A percentile compares a stretch with the other conserved stretches of the same genome.
Evolutionary conservation across 2,113 vertebrate species (phyloP).

Genomic region (Chiloscyllium plagiosum): DNA sequence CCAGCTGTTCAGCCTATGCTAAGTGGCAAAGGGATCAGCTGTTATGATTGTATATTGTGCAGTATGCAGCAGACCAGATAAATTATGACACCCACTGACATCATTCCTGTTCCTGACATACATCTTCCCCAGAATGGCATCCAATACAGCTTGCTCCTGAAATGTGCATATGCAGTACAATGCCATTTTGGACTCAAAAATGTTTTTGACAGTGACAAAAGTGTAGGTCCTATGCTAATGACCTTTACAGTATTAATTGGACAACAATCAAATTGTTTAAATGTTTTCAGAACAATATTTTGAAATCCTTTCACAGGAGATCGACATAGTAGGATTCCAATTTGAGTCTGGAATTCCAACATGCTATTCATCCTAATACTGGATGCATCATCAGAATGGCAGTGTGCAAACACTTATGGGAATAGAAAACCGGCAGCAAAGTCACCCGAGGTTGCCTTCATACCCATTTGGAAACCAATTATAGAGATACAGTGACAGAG

Average conservation of each 20-base stretch:
- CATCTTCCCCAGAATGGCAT: not conserved
- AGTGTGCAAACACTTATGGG: not conserved
- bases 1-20: too few species aligned
- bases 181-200: not conserved
- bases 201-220: not conserved
- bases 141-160: not conserved
- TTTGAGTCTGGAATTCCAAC: not conserved
- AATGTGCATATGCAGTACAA: not conserved
- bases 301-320: not conserved
- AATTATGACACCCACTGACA: too few species aligned
- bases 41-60: too few species aligned
- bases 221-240: not conserved
- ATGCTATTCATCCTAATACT: not conserved
- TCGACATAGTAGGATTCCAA: not conserved
- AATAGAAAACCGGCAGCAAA: slow-evolving; percentile 6
- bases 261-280: not conserved
- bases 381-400: not conserved
- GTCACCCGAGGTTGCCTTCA: not conserved
- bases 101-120: too few species aligned
- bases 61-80: too few species aligned
- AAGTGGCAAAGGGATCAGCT: too few species aligned
- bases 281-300: not conserved
- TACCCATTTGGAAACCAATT: slow-evolving; percentile 13
- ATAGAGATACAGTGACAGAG: slow-evolving; percentile 7
- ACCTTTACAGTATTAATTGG: not conserved